These are phyloP conservation scores for Sphenopsis melanotis DNA, from an alignment of 2,797 vertebrate genomes.

Conservation along the genomic window DNA sequence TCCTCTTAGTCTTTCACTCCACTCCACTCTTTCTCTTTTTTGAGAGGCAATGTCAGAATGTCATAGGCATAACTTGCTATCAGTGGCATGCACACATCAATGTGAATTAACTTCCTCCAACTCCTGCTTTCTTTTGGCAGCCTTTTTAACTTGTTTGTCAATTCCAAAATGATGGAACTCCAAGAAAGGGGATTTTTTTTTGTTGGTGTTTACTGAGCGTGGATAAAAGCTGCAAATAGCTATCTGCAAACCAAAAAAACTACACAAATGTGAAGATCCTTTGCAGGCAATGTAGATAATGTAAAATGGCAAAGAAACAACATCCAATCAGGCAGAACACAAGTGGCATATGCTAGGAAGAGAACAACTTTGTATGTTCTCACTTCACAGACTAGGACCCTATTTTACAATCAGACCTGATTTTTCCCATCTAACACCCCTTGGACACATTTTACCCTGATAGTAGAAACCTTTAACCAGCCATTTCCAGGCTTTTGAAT, in stretches of 20 bases:
- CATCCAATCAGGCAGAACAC: conserved; percentile 40
- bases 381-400: conserved; percentile 33
- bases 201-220: conserved; percentile 14
- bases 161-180: conserved; percentile 39
- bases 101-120: conserved; percentile 58
- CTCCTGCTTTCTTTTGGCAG: conserved; percentile 28
- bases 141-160: conserved; percentile 41
- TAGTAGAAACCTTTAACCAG: conserved; percentile 17
- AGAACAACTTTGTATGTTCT: conserved; percentile 28
- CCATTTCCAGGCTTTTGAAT: conserved; percentile 23
- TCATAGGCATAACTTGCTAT: conserved; percentile 66
- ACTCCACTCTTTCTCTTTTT: conserved; percentile 63
- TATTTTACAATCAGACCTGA: conserved; percentile 55
- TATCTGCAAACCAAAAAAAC: conserved; percentile 22
- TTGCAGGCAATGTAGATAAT: conserved; percentile 6
- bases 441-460: not conserved
- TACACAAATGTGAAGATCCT: conserved; percentile 13
- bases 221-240: conserved; percentile 34
- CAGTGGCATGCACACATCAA: conserved; percentile 53
- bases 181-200: conserved; percentile 10
- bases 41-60: conserved; percentile 69
- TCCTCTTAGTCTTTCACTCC: conserved; percentile 67
- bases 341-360: not conserved
- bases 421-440: conserved; percentile 18
- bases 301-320: conserved; percentile 46